phyloP scores from a whole-genome alignment of 2,888 invertebrate species.

The Lacanobia oleracea region DNA sequence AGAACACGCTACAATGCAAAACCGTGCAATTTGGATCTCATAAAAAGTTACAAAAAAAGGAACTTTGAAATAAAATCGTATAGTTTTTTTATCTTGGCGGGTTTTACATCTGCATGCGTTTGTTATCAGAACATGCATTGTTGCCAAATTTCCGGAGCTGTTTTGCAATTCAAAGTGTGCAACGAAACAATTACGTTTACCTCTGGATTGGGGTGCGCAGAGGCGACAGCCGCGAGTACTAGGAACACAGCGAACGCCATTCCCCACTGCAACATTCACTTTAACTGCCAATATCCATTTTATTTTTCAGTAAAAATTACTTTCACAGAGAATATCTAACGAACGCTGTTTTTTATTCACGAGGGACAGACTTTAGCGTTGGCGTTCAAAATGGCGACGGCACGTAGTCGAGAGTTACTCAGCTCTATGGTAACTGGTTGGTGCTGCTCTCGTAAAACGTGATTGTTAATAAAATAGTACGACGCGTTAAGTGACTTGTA shows the following conservation, averaged over 20 bases:
- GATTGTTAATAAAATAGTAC: constrained; percentile 60
- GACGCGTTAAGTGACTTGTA: constrained; percentile 50
- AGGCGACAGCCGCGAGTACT: constrained; percentile 59
- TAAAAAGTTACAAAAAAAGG: constrained; percentile 44
- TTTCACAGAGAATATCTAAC: constrained; percentile 71
- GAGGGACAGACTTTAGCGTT: constrained; percentile 45
- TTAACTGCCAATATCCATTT: constrained; percentile 79
- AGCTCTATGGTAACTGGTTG: constrained; percentile 13
- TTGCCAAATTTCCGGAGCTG: constrained; percentile 61
- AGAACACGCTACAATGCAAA: constrained; percentile 51
- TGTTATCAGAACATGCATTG: constrained; percentile 49
- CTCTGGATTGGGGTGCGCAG: constrained; percentile 65
- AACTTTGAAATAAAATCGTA: constrained; percentile 44
- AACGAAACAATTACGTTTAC: constrained; percentile 76
- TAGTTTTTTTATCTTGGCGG: constrained; percentile 50
- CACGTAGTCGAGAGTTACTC: constrained; percentile 33
- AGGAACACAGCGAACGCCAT: constrained; percentile 73
- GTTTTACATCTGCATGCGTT: constrained; percentile 55
- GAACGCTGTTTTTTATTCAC: constrained; percentile 62
- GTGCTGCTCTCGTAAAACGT: constrained; percentile 49
- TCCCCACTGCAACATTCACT: constrained; percentile 75
- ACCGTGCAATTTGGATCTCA: constrained; percentile 50
- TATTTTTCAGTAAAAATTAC: constrained; percentile 74
- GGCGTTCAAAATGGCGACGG: constrained; percentile 46
- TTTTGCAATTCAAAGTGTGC: constrained; percentile 54